Base-by-base conservation (phyloP, 2,888 invertebrate species). In the Acronicta aceris region DNA sequence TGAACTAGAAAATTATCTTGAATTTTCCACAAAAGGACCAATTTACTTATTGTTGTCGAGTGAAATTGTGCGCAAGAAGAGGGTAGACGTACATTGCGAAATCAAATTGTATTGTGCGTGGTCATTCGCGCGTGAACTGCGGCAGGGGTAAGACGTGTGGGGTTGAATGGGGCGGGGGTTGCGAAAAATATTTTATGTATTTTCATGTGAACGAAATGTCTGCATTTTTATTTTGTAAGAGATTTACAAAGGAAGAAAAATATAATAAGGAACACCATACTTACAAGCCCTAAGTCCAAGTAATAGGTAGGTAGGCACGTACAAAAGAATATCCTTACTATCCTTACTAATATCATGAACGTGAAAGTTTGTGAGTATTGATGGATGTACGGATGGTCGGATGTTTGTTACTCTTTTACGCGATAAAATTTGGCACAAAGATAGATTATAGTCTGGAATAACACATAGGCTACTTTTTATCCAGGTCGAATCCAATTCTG, bases 71-170 rank as follows among this genome's bases (percentile, higher is more conserved):
- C 79, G 83, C 57, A 81, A 77, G 88, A 89, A 85, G 90, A 89
- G 93, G 93, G 93, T 91, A 90, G 92, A 82, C 81, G 84, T 66
- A 82, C 83, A 86, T 82, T 83, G 79, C 86, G 87, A 91, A 92
- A 93, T 92, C 92, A 88, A 86, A 83, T 84, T 83, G 83, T 81
- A 93, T 93, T 93, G 93, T 93, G 76, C 73, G 81, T 56, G 83
- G 59, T 72, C 91, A 89, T 76, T 93, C 89, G 84, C 45, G 74
- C 83, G 92, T 86, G 83, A 85, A 81, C 78, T 61, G 74, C 67
- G 75, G 83, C 63, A 81, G 87, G 84, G 88, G 77, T 71, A 77
- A 80, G 84, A 83, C 84, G 83, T 71, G 62, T 74, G 68, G 69
- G 79, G 78, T 70, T 63, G 61, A 16, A 17, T 1, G 3, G 12